phyloP scores from a whole-genome alignment of 1,140 invertebrate species.

The Papilio helenus region DNA sequence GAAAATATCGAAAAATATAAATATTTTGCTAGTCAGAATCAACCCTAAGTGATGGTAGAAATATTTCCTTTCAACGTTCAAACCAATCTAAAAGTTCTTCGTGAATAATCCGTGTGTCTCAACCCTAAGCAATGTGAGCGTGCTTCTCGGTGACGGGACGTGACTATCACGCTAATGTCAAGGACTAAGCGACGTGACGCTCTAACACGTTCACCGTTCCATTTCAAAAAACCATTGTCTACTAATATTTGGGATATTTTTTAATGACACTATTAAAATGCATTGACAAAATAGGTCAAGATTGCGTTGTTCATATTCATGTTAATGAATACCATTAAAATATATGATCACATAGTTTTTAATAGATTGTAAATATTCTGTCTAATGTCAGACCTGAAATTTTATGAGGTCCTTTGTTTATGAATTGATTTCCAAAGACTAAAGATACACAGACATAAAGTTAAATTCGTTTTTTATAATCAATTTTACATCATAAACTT shows the following conservation, averaged over 20 bases:
- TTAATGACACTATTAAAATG: not conserved
- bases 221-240: not conserved
- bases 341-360: too few relatives aligned
- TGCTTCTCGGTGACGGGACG: conserved; percentile 38
- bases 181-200: conserved; percentile 36
- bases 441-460: too few relatives aligned
- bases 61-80: not conserved
- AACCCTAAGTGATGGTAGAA: not conserved
- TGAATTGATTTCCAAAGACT: too few relatives aligned
- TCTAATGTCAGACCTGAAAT: too few relatives aligned
- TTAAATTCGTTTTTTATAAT: not conserved
- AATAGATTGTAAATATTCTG: too few relatives aligned
- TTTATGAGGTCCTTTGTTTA: too few relatives aligned
- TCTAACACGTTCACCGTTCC: not conserved
- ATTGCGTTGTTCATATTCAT: not conserved
- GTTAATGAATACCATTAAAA: too few relatives aligned
- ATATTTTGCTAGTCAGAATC: too few relatives aligned
- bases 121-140: conserved; percentile 24
- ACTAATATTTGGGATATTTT: not conserved
- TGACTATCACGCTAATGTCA: conserved; percentile 44
- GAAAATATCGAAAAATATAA: too few relatives aligned
- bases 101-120: not conserved
- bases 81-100: not conserved
- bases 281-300: not conserved
- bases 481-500: not conserved